Percentiles rank a stretch among this genome's conserved stretches.
These are phyloP conservation scores for Marcusenius ussheri DNA, from an alignment of 2,113 vertebrate genomes.

Conservation along the genomic window DNA sequence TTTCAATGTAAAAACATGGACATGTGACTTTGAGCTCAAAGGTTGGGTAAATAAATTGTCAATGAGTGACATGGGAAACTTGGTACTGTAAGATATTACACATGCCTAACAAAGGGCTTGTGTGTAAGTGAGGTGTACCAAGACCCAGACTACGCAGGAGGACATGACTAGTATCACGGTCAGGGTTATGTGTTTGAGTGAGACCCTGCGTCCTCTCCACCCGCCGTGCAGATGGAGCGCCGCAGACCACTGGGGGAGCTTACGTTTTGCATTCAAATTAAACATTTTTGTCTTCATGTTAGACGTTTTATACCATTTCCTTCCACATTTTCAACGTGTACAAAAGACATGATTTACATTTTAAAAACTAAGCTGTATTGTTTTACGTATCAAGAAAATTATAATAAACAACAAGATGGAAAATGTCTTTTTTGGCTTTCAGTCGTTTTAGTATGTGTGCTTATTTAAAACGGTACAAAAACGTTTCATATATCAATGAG, in stretches of 20 bases:
- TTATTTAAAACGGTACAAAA: not conserved
- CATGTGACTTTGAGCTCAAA: not conserved
- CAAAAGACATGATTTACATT: not conserved
- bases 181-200: not conserved
- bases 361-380: constrained; percentile 4
- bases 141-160: not conserved
- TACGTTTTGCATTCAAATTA: not conserved
- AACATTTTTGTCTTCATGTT: constrained; percentile 1
- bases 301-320: not conserved
- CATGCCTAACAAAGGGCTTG: not conserved
- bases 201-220: not conserved
- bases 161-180: not conserved
- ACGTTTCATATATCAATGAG: not conserved
- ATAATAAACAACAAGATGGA: not conserved
- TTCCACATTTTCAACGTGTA: not conserved
- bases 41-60: not conserved
- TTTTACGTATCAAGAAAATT: not conserved
- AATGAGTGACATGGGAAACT: not conserved
- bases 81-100: not conserved
- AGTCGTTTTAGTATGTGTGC: not conserved
- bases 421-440: not conserved
- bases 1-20: not conserved
- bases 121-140: not conserved
- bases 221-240: not conserved
- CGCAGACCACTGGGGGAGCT: not conserved